Conservation (phyloP, 2,797 vertebrate species). For the Remorina albescens region DNA sequence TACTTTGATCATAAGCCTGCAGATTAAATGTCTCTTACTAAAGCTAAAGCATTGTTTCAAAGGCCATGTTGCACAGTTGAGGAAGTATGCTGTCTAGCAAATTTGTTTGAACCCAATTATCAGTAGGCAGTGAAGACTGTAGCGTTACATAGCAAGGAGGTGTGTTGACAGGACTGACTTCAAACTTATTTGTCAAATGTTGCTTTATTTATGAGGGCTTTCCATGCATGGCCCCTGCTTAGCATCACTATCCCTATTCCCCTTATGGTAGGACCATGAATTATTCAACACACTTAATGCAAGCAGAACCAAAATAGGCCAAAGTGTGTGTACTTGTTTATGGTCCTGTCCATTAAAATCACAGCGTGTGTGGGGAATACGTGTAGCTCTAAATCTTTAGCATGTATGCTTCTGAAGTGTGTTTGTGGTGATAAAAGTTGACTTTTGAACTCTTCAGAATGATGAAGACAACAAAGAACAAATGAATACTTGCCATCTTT, state of each 20-base stretch:
- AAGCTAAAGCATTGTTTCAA: slow-evolving; percentile 1
- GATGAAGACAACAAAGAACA: neutral
- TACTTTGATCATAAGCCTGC: neutral
- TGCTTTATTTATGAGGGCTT: slow-evolving; percentile 73
- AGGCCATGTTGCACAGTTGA: neutral
- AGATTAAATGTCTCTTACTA: neutral
- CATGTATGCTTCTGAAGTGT: neutral
- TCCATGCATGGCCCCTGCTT: slow-evolving; percentile 49
- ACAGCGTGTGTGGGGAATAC: slow-evolving; percentile 7
- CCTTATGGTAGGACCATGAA: slow-evolving; percentile 59
- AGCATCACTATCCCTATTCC: slow-evolving; percentile 49
- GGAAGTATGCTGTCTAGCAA: neutral
- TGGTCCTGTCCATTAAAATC: slow-evolving; percentile 48
- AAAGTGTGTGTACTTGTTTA: slow-evolving; percentile 38
- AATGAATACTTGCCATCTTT: slow-evolving; percentile 13
- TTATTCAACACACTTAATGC: slow-evolving; percentile 60
- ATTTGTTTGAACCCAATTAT: slow-evolving; percentile 48
- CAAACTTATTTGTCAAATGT: slow-evolving; percentile 65
- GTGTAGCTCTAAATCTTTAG: neutral
- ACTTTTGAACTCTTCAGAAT: neutral
- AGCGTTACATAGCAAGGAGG: slow-evolving; percentile 28
- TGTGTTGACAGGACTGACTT: slow-evolving; percentile 37
- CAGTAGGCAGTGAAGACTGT: slow-evolving; percentile 21
- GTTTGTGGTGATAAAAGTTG: neutral
- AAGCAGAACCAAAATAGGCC: slow-evolving; percentile 46